Conservation (phyloP, 2,888 invertebrate species). For the Drosophila lutescens region DNA sequence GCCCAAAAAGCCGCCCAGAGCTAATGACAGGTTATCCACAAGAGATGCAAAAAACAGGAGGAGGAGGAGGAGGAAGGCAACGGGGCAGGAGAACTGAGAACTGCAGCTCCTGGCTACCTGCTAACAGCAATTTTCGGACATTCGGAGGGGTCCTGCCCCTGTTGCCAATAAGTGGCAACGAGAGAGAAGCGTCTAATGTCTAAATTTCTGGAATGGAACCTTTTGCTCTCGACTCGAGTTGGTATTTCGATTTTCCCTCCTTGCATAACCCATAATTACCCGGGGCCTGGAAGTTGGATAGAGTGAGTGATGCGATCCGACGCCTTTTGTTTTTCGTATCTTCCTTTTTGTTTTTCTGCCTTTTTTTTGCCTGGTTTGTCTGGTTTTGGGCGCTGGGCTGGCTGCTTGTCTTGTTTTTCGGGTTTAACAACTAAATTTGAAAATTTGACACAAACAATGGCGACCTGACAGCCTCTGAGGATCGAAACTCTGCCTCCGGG, state of each 20-base stretch:
- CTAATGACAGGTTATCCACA: constrained; percentile 78
- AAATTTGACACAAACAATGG: constrained; percentile 78
- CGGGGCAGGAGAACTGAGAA: constrained; percentile 45
- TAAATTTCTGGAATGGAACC: constrained; percentile 64
- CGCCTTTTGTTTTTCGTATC: constrained; percentile 65
- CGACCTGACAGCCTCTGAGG: constrained; percentile 28
- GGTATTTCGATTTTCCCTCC: constrained; percentile 29
- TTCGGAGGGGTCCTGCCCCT: constrained; percentile 45
- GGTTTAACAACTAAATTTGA: constrained; percentile 80
- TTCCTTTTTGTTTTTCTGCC: constrained; percentile 3
- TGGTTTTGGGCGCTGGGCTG: constrained; percentile 30
- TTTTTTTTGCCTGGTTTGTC: constrained; percentile 36
- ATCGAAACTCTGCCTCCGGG: constrained; percentile 51
- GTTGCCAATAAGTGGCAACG: constrained; percentile 77
- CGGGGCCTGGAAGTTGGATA: constrained; percentile 33
- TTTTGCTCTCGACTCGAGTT: constrained; percentile 35
- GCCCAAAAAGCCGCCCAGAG: constrained; percentile 40
- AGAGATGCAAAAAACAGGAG: constrained; percentile 66
- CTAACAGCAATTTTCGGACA: constrained; percentile 58
- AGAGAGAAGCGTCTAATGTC: constrained; percentile 72
- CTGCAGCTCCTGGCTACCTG: constrained; percentile 63
- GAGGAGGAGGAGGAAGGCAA: constrained; percentile 21
- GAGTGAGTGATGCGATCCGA: constrained; percentile 63
- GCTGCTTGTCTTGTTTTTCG: constrained; percentile 72
- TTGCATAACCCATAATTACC: constrained; percentile 73